phyloP scores from a whole-genome alignment of 2,888 invertebrate species.

The Pherbina coryleti region DNA sequence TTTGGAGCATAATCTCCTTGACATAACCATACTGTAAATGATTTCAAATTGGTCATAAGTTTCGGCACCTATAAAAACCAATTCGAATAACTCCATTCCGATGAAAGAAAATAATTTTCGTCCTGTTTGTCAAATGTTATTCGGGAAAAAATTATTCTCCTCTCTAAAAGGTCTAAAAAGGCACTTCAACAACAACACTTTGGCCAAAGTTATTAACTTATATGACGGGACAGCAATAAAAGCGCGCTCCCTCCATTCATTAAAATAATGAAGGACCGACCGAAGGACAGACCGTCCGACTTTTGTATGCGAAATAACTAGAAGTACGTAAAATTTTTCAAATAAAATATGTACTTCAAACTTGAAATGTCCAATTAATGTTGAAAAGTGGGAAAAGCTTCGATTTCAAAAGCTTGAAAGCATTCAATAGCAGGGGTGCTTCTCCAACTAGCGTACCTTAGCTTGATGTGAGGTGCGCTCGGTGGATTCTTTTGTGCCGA shows the following conservation, averaged over 20 bases:
- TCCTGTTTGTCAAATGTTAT: too few species aligned
- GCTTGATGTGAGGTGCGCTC: background rate
- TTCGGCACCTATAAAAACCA: too few species aligned
- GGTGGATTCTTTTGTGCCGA: slow-evolving; percentile 59
- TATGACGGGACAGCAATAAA: background rate
- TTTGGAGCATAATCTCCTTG: too few species aligned
- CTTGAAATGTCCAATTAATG: slow-evolving; percentile 37
- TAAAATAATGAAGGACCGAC: background rate
- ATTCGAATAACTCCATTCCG: too few species aligned
- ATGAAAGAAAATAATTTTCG: too few species aligned
- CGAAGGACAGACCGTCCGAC: background rate
- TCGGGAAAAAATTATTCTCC: too few species aligned
- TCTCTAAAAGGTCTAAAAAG: too few species aligned
- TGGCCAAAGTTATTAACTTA: too few species aligned
- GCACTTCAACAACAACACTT: too few species aligned
- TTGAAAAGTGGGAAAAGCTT: slow-evolving; percentile 29
- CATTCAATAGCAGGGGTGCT: slow-evolving; percentile 32
- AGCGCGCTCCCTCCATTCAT: background rate
- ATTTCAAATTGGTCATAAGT: too few species aligned
- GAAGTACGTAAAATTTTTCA: background rate
- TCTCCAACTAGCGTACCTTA: background rate
- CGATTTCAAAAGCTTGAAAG: slow-evolving; percentile 29
- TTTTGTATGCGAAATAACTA: background rate
- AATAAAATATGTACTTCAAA: slow-evolving; percentile 29
- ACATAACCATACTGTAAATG: too few species aligned